These are phyloP conservation scores for Brachymystax lenok DNA, from an alignment of 2,797 vertebrate genomes.

Conservation along the genomic window DNA sequence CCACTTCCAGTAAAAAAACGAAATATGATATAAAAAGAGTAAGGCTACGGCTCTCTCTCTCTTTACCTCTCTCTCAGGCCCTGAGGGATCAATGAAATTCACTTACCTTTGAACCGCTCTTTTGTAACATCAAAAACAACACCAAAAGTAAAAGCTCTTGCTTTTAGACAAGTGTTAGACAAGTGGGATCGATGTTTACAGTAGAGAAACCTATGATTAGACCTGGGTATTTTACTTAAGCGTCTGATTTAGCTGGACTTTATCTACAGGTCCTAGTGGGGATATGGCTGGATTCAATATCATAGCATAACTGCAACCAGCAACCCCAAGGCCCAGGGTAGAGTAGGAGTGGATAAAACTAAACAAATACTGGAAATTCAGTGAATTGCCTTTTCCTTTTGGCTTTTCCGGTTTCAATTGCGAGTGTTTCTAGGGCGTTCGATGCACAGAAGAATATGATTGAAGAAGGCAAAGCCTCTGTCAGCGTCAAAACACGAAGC, in stretches of 20 bases:
- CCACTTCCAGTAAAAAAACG: conserved; percentile 29
- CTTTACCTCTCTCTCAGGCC: conserved; percentile 26
- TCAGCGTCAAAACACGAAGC: not conserved
- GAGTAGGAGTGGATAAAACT: not conserved
- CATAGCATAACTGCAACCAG: conserved; percentile 20
- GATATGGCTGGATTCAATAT: conserved; percentile 38
- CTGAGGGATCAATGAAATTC: conserved; percentile 57
- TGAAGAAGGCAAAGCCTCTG: not conserved
- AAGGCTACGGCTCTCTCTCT: not conserved
- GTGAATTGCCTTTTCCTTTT: not conserved
- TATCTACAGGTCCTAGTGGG: conserved; percentile 41
- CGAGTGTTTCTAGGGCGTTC: not conserved
- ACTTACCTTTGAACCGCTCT: conserved; percentile 63
- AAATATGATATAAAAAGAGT: conserved; percentile 31
- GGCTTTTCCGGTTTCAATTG: not conserved
- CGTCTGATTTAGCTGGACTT: conserved; percentile 50
- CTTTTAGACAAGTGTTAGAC: conserved; percentile 51
- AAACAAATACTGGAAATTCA: not conserved
- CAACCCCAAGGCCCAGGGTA: not conserved
- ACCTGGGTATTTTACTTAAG: conserved; percentile 63
- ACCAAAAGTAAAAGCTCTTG: conserved; percentile 53
- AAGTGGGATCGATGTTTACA: conserved; percentile 67
- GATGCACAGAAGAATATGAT: not conserved
- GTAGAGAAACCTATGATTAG: conserved; percentile 55
- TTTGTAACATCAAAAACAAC: conserved; percentile 59